phyloP scores from a whole-genome alignment of 2,113 vertebrate genomes.

The Ceyx margarethae region DNA sequence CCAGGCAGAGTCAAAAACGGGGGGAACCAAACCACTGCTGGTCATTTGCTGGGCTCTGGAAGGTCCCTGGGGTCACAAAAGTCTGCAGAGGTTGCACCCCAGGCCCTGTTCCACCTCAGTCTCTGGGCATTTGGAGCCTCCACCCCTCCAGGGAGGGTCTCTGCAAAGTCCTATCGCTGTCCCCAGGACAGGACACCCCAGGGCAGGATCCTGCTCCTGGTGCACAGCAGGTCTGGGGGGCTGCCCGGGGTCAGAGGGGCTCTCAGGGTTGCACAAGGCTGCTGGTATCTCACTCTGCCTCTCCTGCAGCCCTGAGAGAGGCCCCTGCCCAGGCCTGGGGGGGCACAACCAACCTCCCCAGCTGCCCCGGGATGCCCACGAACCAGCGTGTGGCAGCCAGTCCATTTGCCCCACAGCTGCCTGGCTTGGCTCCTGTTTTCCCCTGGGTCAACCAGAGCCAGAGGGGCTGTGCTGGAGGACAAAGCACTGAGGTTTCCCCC shows the following conservation, averaged over 20 bases:
- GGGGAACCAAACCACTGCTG: fast-evolving
- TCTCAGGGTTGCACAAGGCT: constrained; percentile 13
- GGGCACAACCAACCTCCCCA: not conserved
- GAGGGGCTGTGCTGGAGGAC: not conserved
- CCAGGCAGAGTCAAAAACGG: fast-evolving
- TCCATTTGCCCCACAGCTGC: fast-evolving
- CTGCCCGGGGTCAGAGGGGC: not conserved
- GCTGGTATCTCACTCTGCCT: not conserved
- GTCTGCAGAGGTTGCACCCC: not conserved
- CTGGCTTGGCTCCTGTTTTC: not conserved
- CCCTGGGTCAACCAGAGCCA: fast-evolving
- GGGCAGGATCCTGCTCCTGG: not conserved
- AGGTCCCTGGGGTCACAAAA: not conserved
- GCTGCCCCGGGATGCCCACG: not conserved
- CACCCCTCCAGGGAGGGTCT: not conserved
- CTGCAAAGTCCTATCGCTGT: not conserved
- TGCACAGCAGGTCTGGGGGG: not conserved
- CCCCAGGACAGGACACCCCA: not conserved
- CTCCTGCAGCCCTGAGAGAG: not conserved
- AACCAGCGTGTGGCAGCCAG: fast-evolving
- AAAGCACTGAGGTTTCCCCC: not conserved
- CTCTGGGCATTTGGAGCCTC: not conserved
- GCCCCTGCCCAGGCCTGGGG: not conserved
- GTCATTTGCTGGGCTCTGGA: not conserved
- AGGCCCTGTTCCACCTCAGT: fast-evolving